These are phyloP conservation scores for Microcaecilia unicolor DNA, from an alignment of 2,797 vertebrate genomes.

Conservation along the genomic window DNA sequence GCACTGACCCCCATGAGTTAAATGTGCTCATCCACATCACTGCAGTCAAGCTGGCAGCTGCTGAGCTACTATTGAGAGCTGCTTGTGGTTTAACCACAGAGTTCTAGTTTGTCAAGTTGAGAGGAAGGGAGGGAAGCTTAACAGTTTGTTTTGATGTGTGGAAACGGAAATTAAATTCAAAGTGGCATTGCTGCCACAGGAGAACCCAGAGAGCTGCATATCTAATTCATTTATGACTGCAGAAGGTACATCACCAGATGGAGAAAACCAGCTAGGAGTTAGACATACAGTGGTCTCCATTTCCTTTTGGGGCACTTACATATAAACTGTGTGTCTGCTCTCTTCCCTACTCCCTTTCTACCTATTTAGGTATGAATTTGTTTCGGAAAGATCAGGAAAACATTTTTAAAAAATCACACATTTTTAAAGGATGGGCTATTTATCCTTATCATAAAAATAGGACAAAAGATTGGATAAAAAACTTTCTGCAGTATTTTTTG, in stretches of 20 bases:
- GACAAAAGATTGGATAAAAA: too few relatives aligned
- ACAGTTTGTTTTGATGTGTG: not conserved
- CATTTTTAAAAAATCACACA: too few relatives aligned
- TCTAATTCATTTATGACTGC: too few relatives aligned
- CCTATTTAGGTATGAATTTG: too few relatives aligned
- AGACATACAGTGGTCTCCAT: too few relatives aligned
- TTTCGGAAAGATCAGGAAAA: too few relatives aligned
- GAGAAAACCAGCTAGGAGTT: not conserved
- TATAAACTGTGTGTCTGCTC: too few relatives aligned
- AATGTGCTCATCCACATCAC: not conserved
- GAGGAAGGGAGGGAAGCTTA: not conserved
- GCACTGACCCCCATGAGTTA: fast-evolving
- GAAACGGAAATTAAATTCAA: not conserved
- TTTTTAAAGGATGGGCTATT: too few relatives aligned
- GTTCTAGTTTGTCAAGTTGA: not conserved
- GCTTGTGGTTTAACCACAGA: not conserved
- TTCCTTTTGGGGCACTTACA: too few relatives aligned
- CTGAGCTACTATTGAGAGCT: not conserved
- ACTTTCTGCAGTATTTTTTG: too few relatives aligned
- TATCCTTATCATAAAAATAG: too few relatives aligned
- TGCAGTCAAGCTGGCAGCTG: not conserved
- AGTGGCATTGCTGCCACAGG: not conserved
- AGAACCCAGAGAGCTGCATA: fast-evolving
- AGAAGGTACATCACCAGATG: not conserved
- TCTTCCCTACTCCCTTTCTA: too few relatives aligned